These are phyloP conservation scores for Latrodectus elegans DNA, from an alignment of 2,888 invertebrate genomes.

Conservation along the genomic window DNA sequence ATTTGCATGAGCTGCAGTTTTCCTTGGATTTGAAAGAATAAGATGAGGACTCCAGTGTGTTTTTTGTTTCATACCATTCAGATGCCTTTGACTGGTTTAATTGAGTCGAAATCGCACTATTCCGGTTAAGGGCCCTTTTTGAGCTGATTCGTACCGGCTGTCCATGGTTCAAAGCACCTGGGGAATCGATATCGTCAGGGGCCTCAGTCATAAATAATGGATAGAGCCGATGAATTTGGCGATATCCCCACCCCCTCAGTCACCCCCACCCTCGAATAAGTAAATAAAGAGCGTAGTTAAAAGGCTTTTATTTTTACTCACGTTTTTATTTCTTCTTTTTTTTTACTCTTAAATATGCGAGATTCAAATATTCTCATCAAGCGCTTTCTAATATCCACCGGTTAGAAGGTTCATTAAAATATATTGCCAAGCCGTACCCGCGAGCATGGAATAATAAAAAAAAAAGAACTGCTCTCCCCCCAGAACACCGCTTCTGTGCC, in stretches of 20 bases:
- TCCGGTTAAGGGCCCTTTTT: conserved; percentile 11
- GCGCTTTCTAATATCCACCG: conserved; percentile 68
- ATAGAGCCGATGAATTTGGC: conserved; percentile 64
- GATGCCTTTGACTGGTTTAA: not conserved
- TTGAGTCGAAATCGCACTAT: not conserved
- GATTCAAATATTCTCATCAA: conserved; percentile 69
- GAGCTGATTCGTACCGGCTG: conserved; percentile 23
- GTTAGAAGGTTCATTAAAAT: conserved; percentile 70
- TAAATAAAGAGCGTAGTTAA: conserved; percentile 69
- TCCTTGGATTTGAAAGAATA: no score
- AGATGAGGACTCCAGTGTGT: no score
- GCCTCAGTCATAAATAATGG: conserved; percentile 66
- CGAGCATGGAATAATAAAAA: conserved; percentile 53
- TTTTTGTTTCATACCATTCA: no score
- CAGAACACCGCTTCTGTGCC: conserved; percentile 57
- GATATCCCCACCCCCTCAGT: conserved; percentile 24
- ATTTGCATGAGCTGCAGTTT: no score
- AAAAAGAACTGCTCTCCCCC: conserved; percentile 46
- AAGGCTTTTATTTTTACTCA: conserved; percentile 66
- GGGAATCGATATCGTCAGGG: conserved; percentile 60
- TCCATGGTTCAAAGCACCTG: conserved; percentile 26
- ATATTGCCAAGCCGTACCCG: conserved; percentile 69
- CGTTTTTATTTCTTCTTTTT: conserved; percentile 25
- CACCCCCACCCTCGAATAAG: conserved; percentile 32
- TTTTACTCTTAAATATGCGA: conserved; percentile 66